Percentiles rank a stretch among this genome's conserved stretches.
Evolutionary conservation across 2,113 vertebrate species (phyloP).

Genomic region (Lanius ludovicianus): DNA sequence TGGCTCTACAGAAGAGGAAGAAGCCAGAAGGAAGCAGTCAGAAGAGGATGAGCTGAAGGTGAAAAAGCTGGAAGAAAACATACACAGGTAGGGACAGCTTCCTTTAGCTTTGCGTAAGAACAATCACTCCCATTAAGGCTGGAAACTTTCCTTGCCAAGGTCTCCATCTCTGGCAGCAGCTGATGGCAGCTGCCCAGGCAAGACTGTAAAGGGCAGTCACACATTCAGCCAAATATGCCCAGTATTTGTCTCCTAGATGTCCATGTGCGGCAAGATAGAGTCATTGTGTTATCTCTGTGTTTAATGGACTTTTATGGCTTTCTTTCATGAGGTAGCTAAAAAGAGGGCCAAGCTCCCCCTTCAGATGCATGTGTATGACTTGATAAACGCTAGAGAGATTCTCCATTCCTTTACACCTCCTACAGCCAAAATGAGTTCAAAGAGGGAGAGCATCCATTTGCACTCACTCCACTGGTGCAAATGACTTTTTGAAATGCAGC

Average conservation of each 20-base stretch:
- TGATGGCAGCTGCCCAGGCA: neutral
- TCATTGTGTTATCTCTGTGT: neutral
- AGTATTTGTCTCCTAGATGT: neutral
- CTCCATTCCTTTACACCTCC: conserved; percentile 47
- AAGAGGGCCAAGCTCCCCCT: neutral
- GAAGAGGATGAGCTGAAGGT: conserved; percentile 90
- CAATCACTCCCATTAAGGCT: neutral
- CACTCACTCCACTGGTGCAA: neutral
- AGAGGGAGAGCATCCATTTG: neutral
- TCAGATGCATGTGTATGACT: neutral
- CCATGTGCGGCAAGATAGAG: neutral
- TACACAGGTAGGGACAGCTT: conserved; percentile 82
- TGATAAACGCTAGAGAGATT: neutral
- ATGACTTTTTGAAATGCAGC: neutral
- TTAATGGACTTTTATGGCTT: neutral
- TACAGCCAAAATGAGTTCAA: neutral
- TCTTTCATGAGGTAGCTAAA: neutral
- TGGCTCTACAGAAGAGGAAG: conserved; percentile 84
- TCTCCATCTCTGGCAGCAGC: neutral
- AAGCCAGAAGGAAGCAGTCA: conserved; percentile 84
- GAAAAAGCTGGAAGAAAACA: conserved; percentile 88
- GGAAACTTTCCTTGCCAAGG: neutral
- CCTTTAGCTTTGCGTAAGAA: neutral
- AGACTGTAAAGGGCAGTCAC: neutral
- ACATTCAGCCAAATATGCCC: neutral